phyloP scores from a whole-genome alignment of 2,888 invertebrate genomes.

The Himalopsyche anomala region DNA sequence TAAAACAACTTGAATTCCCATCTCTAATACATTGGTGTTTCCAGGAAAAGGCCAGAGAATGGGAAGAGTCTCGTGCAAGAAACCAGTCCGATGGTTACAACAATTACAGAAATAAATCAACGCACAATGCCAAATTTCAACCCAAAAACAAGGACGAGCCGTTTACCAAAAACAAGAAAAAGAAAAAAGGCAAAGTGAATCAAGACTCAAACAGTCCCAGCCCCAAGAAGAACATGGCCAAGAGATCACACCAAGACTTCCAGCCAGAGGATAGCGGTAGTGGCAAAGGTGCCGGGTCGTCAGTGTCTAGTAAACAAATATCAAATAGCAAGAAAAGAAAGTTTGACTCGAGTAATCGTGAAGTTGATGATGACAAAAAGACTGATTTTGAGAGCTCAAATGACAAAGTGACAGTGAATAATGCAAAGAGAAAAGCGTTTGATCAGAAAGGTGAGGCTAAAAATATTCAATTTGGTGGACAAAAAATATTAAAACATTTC shows the following conservation, averaged over 20 bases:
- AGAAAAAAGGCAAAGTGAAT: conserved; percentile 51
- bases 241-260: neutral
- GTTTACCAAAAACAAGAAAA: conserved; percentile 49
- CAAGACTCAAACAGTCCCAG: conserved; percentile 22
- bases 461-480: no score
- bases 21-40: conserved; percentile 46
- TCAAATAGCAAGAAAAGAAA: conserved; percentile 53
- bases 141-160: conserved; percentile 67
- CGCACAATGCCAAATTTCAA: conserved; percentile 59
- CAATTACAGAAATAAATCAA: conserved; percentile 50
- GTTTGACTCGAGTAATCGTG: conserved; percentile 31
- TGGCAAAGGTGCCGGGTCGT: neutral
- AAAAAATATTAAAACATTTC: no score
- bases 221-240: conserved; percentile 19
- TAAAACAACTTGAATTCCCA: neutral
- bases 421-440: conserved; percentile 44
- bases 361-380: conserved; percentile 26
- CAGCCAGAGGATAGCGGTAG: neutral
- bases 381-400: neutral
- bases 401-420: conserved; percentile 45
- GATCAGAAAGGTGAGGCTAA: conserved; percentile 41
- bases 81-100: conserved; percentile 45
- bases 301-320: conserved; percentile 23
- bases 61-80: conserved; percentile 53
- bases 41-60: conserved; percentile 61